Evolutionary conservation across 64 coral and sea anemone genomes (phyloP), one percentile per base, ranked within the genome.

Genomic region (Actinia tenebrosa): DNA sequence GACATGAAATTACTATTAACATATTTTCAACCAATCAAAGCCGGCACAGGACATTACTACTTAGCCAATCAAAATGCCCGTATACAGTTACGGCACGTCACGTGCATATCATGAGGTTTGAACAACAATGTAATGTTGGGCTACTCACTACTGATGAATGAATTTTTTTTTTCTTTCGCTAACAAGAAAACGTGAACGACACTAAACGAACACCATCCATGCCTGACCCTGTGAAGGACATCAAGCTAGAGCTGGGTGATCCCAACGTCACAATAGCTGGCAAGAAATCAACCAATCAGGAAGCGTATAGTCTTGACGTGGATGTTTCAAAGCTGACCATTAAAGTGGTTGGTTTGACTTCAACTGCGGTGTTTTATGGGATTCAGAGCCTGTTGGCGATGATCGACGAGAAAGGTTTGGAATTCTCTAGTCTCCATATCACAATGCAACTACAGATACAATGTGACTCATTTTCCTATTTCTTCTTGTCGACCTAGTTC

Each of bases 281-380:
- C 66, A 53, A 68, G 83, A 84, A 69, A 42, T 58, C 59, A 56
- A 86, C 75, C 43, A 82, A 78, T 59, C 17, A 89, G 56, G 88
- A 94, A 60, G 78, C 83, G 22, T 94, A 94, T 64, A 87, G 75
- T 27, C 90, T 92, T 25, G 79, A 82, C 14, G 87, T 94, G 14
- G 56, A 94, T 81, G 23, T 81, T 19, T 78, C 69, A 10, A 84
- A 78, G 23, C 66, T 86, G 20, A 86, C 52, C 15, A 90, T 94
- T 18, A 87, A 62, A 1, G 89, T 94, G 10, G 78, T 71, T n/a
- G 88, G 87, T 10, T 82, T 64, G 19, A 45, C 80, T 7, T 2
- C 87, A 1, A 71, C 83, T 30, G 92, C 87, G 10, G 88, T 89
- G 19, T 94, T 94, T 71, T 94, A 94, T 79, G 92, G 87, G 16